Evolutionary conservation across 92 coral and sea anemone species (phyloP).

Genomic region (Umimayanthus chanpuru): DNA sequence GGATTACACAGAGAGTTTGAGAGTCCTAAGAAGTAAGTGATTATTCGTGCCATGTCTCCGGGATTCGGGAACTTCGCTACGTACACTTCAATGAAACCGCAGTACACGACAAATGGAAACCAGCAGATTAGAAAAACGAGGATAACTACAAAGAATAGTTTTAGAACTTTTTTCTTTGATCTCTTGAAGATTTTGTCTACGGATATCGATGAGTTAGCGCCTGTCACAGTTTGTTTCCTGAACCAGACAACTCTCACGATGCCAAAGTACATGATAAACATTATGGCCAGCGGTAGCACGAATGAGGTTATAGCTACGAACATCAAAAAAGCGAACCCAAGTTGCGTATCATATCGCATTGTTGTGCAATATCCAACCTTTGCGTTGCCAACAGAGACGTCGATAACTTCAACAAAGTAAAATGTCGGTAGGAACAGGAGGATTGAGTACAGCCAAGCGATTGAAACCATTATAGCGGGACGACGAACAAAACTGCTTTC

Average conservation of each 20-base stretch:
- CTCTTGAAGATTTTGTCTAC: conserved; percentile 54
- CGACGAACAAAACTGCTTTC: conserved; percentile 43
- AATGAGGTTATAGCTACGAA: conserved; percentile 49
- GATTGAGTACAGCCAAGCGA: conserved; percentile 71
- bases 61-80: conserved; percentile 58
- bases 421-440: conserved; percentile 61
- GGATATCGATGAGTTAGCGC: conserved; percentile 17
- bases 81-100: conserved; percentile 63
- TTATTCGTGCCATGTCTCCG: conserved; percentile 58
- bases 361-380: conserved; percentile 70
- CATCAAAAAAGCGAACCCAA: conserved; percentile 54
- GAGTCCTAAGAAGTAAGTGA: conserved; percentile 57
- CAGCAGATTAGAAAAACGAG: conserved; percentile 59
- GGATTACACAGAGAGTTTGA: conserved; percentile 64
- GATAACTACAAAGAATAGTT: conserved; percentile 57
- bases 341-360: conserved; percentile 48
- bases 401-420: conserved; percentile 44
- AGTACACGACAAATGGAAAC: conserved; percentile 63
- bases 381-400: conserved; percentile 37
- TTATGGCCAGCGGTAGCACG: conserved; percentile 55
- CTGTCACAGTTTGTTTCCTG: conserved; percentile 43
- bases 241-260: conserved; percentile 64
- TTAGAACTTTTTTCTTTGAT: conserved; percentile 65
- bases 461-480: conserved; percentile 57
- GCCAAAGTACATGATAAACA: conserved; percentile 58